Evolutionary conservation across 2,113 vertebrate genomes (phyloP).

Genomic region (Hippocampus guttulatus): DNA sequence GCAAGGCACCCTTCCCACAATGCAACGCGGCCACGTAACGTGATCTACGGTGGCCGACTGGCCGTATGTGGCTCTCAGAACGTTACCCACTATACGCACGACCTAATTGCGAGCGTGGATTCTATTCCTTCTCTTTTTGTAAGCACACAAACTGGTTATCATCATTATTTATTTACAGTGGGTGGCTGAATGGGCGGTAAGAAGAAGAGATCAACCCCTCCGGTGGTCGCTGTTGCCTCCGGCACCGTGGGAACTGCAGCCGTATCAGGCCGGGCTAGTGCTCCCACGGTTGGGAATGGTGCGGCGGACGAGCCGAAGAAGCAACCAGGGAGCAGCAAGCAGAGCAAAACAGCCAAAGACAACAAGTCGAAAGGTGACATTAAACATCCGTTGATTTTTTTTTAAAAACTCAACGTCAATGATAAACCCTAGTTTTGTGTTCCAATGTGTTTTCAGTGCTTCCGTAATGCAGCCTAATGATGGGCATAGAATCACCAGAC

Average conservation of each 20-base stretch:
- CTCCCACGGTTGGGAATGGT: slow-evolving; percentile 61
- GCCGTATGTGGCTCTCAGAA: background rate
- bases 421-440: background rate
- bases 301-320: slow-evolving; percentile 65
- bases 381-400: background rate
- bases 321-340: slow-evolving; percentile 42
- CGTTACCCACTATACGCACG: background rate
- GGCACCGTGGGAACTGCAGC: slow-evolving; percentile 33
- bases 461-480: background rate
- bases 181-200: slow-evolving; percentile 81
- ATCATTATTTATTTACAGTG: background rate
- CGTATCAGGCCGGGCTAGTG: slow-evolving; percentile 40
- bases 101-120: background rate
- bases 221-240: slow-evolving; percentile 19
- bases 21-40: slow-evolving; percentile 13
- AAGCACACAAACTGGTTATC: background rate
- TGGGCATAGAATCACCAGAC: background rate
- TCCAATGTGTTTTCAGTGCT: background rate
- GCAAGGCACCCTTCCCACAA: slow-evolving; percentile 47
- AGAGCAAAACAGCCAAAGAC: slow-evolving; percentile 60
- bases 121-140: background rate
- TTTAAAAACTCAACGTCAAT: background rate
- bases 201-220: slow-evolving; percentile 79
- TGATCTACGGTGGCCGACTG: slow-evolving; percentile 1
- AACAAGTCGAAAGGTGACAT: slow-evolving; percentile 68